Base-by-base conservation (phyloP, 2,888 invertebrate species). In the Lasioglossum pauxillum region DNA sequence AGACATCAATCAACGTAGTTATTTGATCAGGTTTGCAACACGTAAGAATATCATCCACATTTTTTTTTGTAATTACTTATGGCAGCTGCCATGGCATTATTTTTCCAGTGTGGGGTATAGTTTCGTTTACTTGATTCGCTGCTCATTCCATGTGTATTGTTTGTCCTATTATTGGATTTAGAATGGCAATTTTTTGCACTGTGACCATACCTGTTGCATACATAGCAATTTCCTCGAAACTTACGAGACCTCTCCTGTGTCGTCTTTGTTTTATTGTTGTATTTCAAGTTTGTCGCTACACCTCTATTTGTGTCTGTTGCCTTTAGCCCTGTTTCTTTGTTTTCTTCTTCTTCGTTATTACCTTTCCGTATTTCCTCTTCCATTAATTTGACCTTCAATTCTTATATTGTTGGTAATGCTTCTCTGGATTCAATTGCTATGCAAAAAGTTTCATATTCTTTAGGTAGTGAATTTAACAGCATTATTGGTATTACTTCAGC, bases 151-250 rank as follows among this genome's bases (percentile, higher is more conserved):
- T 46, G 3, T 46, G 16, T 46, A 1, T 8, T 10, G 14, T 16
- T 19, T n/a, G 12, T 75, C 57, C 57, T n/a, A 23, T 38, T 75
- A 35, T 35, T 46, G 49, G 67, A 2, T 19, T 49, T 77, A 23
- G 67, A 35, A 35, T 49, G 38, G 5, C 78, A 78, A 60, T 53
- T 31, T 14, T 16, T 41, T 14, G 72, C 78, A 38, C 53, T n/a
- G 41, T 78, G 72, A 23, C 78, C 78, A 27, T 12, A 5, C 44
- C 44, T 78, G n/a, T 72, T 57, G 53, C 78, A 78, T 5, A 35
- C 31, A 31, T 46, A 72, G 12, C 78, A 78, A 57, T 57, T 57
- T 57, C n/a, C 23, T n/a, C n/a, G 23, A 10, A n/a, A n/a, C 7
- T 57, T 3, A 5, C n/a, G 57, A 7, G 57, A 0, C 0, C 12